Evolutionary conservation across 2,797 vertebrate genomes (phyloP).

Genomic region (Melanotaenia trifasciata): DNA sequence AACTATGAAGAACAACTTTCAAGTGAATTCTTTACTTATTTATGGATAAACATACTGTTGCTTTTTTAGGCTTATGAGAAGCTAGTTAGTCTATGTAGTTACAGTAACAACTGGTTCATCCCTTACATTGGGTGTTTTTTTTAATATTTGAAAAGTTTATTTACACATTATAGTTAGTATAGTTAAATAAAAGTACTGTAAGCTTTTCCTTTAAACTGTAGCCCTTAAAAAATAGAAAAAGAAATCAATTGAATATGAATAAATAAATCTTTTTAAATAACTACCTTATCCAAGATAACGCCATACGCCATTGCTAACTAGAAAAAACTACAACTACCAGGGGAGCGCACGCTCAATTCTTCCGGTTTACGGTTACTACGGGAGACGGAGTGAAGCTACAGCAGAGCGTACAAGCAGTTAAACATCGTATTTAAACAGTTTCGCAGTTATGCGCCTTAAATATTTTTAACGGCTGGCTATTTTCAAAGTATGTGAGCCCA

Average conservation of each 20-base stretch:
- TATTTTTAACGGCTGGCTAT: rapidly evolving
- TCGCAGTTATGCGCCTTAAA: rapidly evolving
- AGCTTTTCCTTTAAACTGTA: too few species aligned
- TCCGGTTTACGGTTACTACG: conserved; percentile 83
- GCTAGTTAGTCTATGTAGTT: background rate
- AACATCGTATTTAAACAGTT: background rate
- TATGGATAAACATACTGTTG: background rate
- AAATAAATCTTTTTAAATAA: too few species aligned
- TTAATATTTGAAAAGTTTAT: too few species aligned
- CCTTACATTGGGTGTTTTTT: too few species aligned
- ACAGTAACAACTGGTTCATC: background rate
- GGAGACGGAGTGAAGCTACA: conserved; percentile 74
- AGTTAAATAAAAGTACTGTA: too few species aligned
- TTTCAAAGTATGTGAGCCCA: background rate
- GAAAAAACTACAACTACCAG: conserved; percentile 72
- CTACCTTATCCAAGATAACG: background rate
- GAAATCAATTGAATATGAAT: too few species aligned
- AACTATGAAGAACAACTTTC: background rate
- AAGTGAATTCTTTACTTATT: background rate
- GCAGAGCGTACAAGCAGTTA: background rate
- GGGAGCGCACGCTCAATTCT: background rate
- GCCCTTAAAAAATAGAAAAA: too few species aligned
- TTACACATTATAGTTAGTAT: too few species aligned
- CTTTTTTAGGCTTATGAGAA: background rate
- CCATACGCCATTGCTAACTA: background rate